These are phyloP conservation scores for Apamea anceps DNA, from an alignment of 2,888 invertebrate genomes.

Conservation along the genomic window DNA sequence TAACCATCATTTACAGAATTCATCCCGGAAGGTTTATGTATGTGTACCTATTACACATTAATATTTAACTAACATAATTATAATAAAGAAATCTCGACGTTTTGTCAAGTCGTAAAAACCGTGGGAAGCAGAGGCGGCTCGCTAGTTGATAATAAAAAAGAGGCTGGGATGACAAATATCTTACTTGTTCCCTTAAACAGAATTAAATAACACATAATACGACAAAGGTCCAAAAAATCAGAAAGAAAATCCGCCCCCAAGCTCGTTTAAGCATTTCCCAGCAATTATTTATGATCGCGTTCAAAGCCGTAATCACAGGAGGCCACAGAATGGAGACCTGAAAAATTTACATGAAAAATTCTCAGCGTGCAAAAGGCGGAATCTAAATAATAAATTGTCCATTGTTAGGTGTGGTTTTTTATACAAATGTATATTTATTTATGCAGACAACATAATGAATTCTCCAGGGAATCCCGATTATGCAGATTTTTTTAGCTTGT, in stretches of 20 bases:
- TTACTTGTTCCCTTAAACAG: constrained; percentile 12
- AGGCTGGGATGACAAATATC: neutral
- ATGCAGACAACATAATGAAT: constrained; percentile 88
- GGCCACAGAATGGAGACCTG: constrained; percentile 74
- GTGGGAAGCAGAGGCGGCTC: neutral
- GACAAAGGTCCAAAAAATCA: constrained; percentile 58
- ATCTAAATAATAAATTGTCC: constrained; percentile 89
- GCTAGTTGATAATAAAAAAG: neutral
- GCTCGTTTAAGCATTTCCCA: constrained; percentile 60
- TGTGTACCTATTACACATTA: no score
- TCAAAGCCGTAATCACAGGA: constrained; percentile 77
- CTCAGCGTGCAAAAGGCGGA: constrained; percentile 77
- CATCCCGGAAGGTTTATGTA: no score
- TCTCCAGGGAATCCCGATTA: constrained; percentile 80
- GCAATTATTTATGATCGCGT: constrained; percentile 74
- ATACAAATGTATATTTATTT: constrained; percentile 85
- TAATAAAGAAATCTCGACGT: neutral
- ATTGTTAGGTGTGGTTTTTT: constrained; percentile 82
- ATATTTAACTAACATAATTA: neutral
- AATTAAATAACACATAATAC: constrained; percentile 60
- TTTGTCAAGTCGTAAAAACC: neutral
- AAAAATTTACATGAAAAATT: constrained; percentile 85
- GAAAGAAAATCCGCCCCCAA: constrained; percentile 60
- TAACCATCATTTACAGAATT: neutral
- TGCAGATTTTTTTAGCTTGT: constrained; percentile 79